These are phyloP conservation scores for Sphaerophoria rueppellii DNA, from an alignment of 2,888 invertebrate species.

Conservation along the genomic window DNA sequence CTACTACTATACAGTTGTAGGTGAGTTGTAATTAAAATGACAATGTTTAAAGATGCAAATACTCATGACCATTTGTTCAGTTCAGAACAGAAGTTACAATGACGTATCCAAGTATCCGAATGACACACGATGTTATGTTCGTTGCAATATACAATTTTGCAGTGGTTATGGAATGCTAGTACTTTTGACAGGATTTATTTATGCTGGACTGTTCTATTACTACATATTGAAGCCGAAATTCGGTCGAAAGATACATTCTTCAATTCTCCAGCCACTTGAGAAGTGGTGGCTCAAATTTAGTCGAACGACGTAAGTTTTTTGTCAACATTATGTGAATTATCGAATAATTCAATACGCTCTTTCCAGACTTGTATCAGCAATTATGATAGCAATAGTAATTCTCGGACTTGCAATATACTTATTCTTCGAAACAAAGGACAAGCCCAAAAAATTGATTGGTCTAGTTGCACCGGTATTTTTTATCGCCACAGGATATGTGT, in stretches of 20 bases:
- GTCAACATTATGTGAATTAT: not conserved
- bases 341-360: not conserved
- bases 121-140: conserved; percentile 65
- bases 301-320: conserved; percentile 75
- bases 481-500: conserved; percentile 85
- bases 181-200: conserved; percentile 85
- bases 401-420: conserved; percentile 84
- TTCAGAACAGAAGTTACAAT: conserved; percentile 37
- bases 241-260: conserved; percentile 75
- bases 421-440: conserved; percentile 85
- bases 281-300: conserved; percentile 77
- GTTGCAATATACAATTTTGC: conserved; percentile 83
- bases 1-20: conserved; percentile 77
- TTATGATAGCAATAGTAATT: conserved; percentile 82
- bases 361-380: conserved; percentile 83
- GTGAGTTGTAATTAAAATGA: conserved; percentile 74
- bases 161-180: conserved; percentile 89
- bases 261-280: conserved; percentile 75
- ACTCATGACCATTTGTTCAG: conserved; percentile 4
- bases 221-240: conserved; percentile 85
- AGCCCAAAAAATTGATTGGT: conserved; percentile 86
- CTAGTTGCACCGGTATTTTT: conserved; percentile 86
- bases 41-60: not conserved
- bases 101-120: conserved; percentile 25
- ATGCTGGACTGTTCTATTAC: conserved; percentile 86